Evolutionary conservation across 1,140 invertebrate genomes (phyloP), one percentile per base, ranked within the genome.

Genomic region (Ylistrum balloti): DNA sequence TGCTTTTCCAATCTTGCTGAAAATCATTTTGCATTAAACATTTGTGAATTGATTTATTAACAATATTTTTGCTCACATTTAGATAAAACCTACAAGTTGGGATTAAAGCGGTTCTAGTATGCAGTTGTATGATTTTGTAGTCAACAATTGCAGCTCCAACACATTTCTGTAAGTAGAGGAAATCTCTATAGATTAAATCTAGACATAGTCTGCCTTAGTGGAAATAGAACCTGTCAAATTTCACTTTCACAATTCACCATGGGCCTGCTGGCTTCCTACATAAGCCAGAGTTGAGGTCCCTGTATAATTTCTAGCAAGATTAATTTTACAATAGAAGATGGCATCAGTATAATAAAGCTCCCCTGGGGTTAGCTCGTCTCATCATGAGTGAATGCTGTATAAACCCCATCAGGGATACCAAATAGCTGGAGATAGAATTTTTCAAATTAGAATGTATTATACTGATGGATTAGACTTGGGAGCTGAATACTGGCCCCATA

Each of bases 301-400:
- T 74, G 56, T 74, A 74, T 74, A 74, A 74, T 74, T 74, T 28
- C 56, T 74, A 74, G 56, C 56, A 74, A 74, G 56, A 74, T 74
- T 74, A 74, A 74, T 74, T 74, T 74, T 74, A 74, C 56, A 74
- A 74, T 74, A 74, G 56, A 74, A 74, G 56, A 74, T 74, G 56
- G 56, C 56, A 28, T 74, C n/a, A 28, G 56, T 74, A 74, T 74
- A 74, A 74, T 74, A 74, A 74, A 74, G 56, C 22, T 74, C 56
- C 56, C 56, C 56, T 74, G 56, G 56, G 56, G 56, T 74, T 74
- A 0, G n/a, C 9, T n/a, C 56, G 22, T 28, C 56, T 74, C 56
- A 74, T 74, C 56, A 28, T 28, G 56, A 74, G 56, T 74, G 56
- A 74, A 74, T n/a, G 28, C 56, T 74, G n/a, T n/a, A 74, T 74